Evolutionary conservation across 2,113 vertebrate species (phyloP).

Genomic region (Nerophis ophidion): DNA sequence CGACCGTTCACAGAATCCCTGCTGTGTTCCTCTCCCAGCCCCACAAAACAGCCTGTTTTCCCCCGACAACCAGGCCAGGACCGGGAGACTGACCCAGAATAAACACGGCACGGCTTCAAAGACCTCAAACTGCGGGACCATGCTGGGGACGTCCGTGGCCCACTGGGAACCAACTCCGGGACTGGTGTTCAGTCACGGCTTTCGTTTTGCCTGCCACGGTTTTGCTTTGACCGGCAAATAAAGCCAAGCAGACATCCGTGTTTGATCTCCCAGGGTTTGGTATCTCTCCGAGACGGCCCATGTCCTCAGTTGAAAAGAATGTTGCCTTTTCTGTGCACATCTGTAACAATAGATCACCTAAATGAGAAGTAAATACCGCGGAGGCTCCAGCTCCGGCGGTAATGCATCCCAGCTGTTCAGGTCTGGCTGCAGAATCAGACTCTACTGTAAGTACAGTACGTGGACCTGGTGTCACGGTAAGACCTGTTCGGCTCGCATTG

Average conservation of each 20-base stretch:
- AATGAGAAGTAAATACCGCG: slow-evolving; percentile 46
- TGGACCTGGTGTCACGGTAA: slow-evolving; percentile 24
- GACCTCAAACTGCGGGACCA: slow-evolving; percentile 39
- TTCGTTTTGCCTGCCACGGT: neutral
- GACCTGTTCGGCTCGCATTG: neutral
- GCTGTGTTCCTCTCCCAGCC: slow-evolving; percentile 38
- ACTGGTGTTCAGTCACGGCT: slow-evolving; percentile 2
- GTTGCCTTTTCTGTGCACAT: slow-evolving; percentile 53
- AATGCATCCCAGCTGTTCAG: slow-evolving; percentile 66
- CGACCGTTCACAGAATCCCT: slow-evolving; percentile 39
- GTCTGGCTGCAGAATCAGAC: slow-evolving; percentile 26
- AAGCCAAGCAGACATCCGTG: slow-evolving; percentile 6
- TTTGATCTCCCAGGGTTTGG: slow-evolving; percentile 11
- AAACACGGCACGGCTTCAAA: slow-evolving; percentile 58
- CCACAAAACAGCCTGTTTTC: slow-evolving; percentile 50
- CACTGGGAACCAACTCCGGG: slow-evolving; percentile 20
- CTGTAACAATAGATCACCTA: slow-evolving; percentile 58
- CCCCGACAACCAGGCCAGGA: slow-evolving; percentile 40
- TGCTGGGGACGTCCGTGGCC: slow-evolving; percentile 13
- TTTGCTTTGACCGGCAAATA: neutral
- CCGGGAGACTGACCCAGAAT: slow-evolving; percentile 29
- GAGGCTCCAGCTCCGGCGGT: slow-evolving; percentile 34
- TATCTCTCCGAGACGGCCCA: slow-evolving; percentile 15
- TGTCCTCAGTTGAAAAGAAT: slow-evolving; percentile 54
- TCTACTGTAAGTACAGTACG: slow-evolving; percentile 35